Base-by-base conservation (phyloP, 2,113 vertebrate species). In the Rafetus swinhoei region DNA sequence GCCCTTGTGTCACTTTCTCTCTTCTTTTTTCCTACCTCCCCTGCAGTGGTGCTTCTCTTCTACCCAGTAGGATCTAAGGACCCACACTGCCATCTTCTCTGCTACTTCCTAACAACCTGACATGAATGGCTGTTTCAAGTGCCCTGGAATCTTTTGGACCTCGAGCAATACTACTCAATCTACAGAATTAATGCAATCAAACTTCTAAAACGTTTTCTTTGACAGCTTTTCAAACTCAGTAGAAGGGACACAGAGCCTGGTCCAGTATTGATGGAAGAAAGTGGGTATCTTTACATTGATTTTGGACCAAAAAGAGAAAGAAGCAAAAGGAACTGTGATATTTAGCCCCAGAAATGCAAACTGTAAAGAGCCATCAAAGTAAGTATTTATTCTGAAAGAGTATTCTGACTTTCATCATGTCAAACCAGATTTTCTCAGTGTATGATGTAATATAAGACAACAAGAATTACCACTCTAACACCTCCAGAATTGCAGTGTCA, bases 381-480 rank as follows among this genome's bases (percentile, higher is more conserved):
- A 83, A 62, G 9, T 85, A 88, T 86, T 91, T 88, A 50, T 87
- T 92, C 79, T 89, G 88, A 79, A 74, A 45, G n/a, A 82, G 21
- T 18, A 89, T 85, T 5, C 14, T 95, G 59, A 24, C 11, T 62
- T 84, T n/a, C 55, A 88, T 65, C 54, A 3, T 91, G 89, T 89
- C n/a, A 82, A 29, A 15, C 57, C 79, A 62, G 27, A 76, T 88
- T 39, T 88, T 54, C 88, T 25, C 55, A 65, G 53, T 87, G 89
- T 54, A 0, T 60, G 2, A 16, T 81, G 59, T 60, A n/a, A 91
- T 74, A 7, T n/a, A 81, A 60, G 72, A 82, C 60, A 92, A 86
- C 24, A 94, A 4, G 9, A 60, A 1, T 10, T 86, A 82, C 59
- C 13, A 32, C 3, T 81, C 2, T 29, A 72, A 76, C 24, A 88